Percentiles rank a stretch among this genome's conserved stretches.
Conservation (phyloP, 2,113 vertebrate species). For the Phodopus roborovskii region DNA sequence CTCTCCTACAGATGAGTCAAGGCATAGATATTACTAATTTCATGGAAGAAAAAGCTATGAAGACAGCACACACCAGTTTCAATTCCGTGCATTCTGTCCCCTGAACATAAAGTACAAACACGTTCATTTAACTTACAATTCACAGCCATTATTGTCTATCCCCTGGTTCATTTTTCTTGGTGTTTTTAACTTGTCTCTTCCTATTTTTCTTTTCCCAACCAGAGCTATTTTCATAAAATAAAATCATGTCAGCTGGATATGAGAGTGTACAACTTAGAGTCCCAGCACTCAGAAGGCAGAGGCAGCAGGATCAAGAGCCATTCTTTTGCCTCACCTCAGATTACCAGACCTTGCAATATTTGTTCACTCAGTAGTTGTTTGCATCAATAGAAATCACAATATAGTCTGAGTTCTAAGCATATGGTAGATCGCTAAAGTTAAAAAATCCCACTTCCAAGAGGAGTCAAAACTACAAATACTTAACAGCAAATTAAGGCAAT, state of each 20-base stretch:
- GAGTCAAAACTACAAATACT: background rate
- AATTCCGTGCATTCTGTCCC: background rate
- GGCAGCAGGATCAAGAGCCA: background rate
- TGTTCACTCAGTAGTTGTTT: constrained; percentile 7
- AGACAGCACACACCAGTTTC: background rate
- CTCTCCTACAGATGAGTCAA: background rate
- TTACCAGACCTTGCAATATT: constrained; percentile 31
- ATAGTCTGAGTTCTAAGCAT: background rate
- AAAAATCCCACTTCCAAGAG: background rate
- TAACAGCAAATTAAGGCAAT: background rate
- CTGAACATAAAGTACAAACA: background rate
- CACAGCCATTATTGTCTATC: background rate
- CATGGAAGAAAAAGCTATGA: background rate
- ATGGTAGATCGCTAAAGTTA: background rate
- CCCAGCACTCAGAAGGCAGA: background rate
- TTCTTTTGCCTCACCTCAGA: background rate
- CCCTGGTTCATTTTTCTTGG: background rate
- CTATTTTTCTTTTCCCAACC: background rate
- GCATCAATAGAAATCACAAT: background rate
- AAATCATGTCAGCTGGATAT: background rate
- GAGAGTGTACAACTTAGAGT: background rate
- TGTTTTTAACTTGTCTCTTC: background rate
- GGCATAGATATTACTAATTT: background rate
- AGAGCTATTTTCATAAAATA: constrained; percentile 34
- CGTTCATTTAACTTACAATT: background rate